phyloP scores from a whole-genome alignment of 1,140 invertebrate genomes.

The Pseudomyrmex cubaensis region DNA sequence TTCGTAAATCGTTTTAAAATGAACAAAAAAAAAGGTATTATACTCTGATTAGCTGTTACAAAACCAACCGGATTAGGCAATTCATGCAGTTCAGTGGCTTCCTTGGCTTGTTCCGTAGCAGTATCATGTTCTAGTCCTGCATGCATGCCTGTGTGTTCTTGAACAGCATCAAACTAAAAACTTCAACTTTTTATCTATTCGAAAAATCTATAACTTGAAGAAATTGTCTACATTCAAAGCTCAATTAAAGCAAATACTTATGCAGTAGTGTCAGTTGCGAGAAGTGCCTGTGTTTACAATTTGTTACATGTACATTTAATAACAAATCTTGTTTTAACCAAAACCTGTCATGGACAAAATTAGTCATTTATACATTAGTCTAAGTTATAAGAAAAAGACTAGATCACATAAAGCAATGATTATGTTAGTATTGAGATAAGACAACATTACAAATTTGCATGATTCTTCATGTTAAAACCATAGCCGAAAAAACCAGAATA shows the following conservation, averaged over 20 bases:
- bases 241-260: conserved; percentile 67
- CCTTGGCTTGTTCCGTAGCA: conserved; percentile 78
- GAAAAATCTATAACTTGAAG: conserved; percentile 43
- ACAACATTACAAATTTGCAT: background rate
- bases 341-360: no score
- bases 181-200: conserved; percentile 54
- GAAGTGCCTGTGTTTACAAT: background rate
- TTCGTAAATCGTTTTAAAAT: conserved; percentile 15
- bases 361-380: no score
- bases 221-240: conserved; percentile 35
- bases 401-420: no score
- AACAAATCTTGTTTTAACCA: no score
- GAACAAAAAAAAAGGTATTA: background rate
- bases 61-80: conserved; percentile 83
- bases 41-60: conserved; percentile 73
- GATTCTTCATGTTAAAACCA: background rate
- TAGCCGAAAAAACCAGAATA: background rate
- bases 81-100: conserved; percentile 82
- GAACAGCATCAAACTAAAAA: conserved; percentile 85
- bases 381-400: no score
- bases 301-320: background rate
- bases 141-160: conserved; percentile 82
- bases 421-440: background rate
- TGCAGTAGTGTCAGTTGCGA: conserved; percentile 19
- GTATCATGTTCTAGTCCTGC: conserved; percentile 80